Conservation (phyloP, 1,140 invertebrate species). For the Drosophila pandora region DNA sequence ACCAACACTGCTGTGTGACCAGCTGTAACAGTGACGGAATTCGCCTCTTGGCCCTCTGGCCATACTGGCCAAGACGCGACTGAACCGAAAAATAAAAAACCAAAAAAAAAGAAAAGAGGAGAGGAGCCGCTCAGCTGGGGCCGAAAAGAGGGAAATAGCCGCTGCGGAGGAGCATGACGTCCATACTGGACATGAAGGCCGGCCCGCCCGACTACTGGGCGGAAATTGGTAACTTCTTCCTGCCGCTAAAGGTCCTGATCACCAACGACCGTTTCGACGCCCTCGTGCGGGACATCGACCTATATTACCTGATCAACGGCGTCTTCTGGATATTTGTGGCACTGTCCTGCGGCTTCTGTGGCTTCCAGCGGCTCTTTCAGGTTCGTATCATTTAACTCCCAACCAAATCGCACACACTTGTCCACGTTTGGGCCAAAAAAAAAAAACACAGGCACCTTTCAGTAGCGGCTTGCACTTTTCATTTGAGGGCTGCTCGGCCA, state of each 20-base stretch:
- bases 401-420: neutral
- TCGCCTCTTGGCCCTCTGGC: neutral
- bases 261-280: constrained; percentile 79
- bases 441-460: neutral
- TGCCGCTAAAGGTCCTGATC: constrained; percentile 77
- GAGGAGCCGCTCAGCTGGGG: constrained; percentile 27
- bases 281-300: constrained; percentile 72
- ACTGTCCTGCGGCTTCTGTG: constrained; percentile 68
- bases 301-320: constrained; percentile 78
- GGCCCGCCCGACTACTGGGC: constrained; percentile 77
- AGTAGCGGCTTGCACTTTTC: constrained; percentile 15
- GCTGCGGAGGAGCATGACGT: constrained; percentile 50
- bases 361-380: constrained; percentile 76
- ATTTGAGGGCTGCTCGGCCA: constrained; percentile 48
- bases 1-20: neutral
- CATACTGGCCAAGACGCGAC: neutral
- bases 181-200: constrained; percentile 79
- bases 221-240: constrained; percentile 78
- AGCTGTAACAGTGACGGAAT: neutral
- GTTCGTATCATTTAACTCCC: constrained; percentile 36
- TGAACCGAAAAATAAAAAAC: neutral
- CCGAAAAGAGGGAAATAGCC: constrained; percentile 22
- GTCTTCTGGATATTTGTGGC: constrained; percentile 80
- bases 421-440: neutral
- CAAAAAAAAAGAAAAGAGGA: neutral